Evolutionary conservation across 1,140 invertebrate species (phyloP).

Genomic region (Reticulitermes speratus): DNA sequence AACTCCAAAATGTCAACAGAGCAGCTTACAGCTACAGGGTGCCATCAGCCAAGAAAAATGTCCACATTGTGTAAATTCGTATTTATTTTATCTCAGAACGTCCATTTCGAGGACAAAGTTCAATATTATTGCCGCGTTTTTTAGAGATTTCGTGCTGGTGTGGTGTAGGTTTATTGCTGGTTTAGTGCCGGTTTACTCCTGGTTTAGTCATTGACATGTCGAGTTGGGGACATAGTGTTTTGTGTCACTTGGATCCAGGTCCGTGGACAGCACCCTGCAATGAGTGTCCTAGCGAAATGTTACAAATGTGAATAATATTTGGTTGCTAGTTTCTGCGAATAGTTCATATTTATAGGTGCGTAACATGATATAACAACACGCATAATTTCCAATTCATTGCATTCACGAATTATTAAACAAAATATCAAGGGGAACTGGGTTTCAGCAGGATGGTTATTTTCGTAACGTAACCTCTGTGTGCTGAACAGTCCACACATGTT

Average conservation of each 20-base stretch:
- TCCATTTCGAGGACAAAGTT: no score
- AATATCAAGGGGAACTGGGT: background rate
- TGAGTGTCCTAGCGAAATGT: no score
- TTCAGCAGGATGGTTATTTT: background rate
- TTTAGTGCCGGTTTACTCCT: background rate
- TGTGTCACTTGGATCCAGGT: background rate
- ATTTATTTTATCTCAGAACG: no score
- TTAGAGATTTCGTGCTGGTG: no score
- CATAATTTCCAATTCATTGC: slow-evolving; percentile 3
- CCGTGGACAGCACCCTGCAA: background rate
- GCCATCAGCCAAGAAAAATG: no score
- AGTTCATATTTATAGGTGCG: background rate
- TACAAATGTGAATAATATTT: no score
- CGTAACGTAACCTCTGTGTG: background rate
- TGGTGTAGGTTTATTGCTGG: no score
- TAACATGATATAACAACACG: background rate
- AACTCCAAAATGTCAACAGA: no score
- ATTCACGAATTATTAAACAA: slow-evolving; percentile 13
- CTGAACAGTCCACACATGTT: background rate
- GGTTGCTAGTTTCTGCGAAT: background rate
- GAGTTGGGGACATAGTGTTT: background rate
- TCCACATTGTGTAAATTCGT: no score
- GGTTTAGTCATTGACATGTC: background rate
- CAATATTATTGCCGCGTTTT: no score
- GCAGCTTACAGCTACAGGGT: no score